These are phyloP conservation scores for Lepus timidus DNA, from an alignment of 2,113 vertebrate genomes.

Conservation along the genomic window DNA sequence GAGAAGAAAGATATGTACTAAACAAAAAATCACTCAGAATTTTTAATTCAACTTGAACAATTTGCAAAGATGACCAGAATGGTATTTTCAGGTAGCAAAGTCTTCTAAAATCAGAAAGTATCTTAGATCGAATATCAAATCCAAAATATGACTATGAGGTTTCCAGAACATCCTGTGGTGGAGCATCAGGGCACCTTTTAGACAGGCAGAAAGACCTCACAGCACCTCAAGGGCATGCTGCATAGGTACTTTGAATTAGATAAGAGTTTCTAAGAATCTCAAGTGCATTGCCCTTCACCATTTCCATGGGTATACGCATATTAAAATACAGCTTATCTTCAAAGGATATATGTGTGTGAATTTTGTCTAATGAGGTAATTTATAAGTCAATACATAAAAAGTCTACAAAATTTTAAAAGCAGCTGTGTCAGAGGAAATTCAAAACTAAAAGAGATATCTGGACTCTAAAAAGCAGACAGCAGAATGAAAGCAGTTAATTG, in stretches of 20 bases:
- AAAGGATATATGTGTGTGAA: neutral
- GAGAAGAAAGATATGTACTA: neutral
- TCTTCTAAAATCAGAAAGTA: neutral
- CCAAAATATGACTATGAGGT: neutral
- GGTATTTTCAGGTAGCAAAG: neutral
- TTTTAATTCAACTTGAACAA: neutral
- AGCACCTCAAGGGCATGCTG: neutral
- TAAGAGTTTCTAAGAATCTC: neutral
- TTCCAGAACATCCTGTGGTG: neutral
- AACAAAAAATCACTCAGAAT: neutral
- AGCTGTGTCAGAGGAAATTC: neutral
- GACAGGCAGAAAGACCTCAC: neutral
- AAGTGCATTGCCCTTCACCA: neutral
- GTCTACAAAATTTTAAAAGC: neutral
- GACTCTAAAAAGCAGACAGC: neutral
- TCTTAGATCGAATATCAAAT: neutral
- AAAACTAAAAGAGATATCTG: conserved; percentile 20
- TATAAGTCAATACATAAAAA: neutral
- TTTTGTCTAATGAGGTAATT: neutral
- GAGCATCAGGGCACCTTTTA: neutral
- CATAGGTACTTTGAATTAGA: neutral
- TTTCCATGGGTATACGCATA: neutral
- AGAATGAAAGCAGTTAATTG: neutral
- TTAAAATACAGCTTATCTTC: neutral
- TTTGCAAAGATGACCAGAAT: neutral